Conservation (phyloP, 2,113 vertebrate genomes). For the Sphyrna mokarran region DNA sequence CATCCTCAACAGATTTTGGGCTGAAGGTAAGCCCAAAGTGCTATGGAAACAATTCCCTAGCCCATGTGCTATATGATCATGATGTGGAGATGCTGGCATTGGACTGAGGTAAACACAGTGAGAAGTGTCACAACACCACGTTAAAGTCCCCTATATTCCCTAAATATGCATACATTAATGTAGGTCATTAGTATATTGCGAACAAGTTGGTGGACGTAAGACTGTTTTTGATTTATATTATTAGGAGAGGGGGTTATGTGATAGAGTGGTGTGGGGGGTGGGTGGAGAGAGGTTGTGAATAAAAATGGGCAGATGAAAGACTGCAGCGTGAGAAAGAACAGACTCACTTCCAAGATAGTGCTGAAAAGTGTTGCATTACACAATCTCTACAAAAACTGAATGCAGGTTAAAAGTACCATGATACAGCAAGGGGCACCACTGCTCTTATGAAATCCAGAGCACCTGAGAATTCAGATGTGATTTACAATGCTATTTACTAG, state of each 20-base stretch:
- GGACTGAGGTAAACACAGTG: too few species aligned
- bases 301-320: conserved; percentile 58
- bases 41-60: background rate
- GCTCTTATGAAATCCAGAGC: conserved; percentile 48
- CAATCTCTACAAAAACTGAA: conserved; percentile 44
- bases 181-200: conserved; percentile 42
- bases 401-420: conserved; percentile 49
- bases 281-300: conserved; percentile 52
- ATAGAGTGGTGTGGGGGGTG: too few species aligned
- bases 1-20: background rate
- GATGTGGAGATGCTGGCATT: too few species aligned
- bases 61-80: background rate
- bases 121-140: too few species aligned
- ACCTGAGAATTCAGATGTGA: conserved; percentile 38
- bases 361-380: conserved; percentile 55
- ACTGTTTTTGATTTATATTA: conserved; percentile 53
- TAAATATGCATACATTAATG: background rate
- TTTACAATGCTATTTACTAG: conserved; percentile 24
- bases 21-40: background rate
- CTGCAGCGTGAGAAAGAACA: conserved; percentile 62
- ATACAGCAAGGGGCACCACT: conserved; percentile 44
- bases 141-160: background rate
- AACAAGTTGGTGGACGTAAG: conserved; percentile 54
- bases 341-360: conserved; percentile 50
- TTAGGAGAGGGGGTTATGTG: conserved; percentile 48